Conservation (phyloP, 2,888 invertebrate species). For the Ectobius pallidus region DNA sequence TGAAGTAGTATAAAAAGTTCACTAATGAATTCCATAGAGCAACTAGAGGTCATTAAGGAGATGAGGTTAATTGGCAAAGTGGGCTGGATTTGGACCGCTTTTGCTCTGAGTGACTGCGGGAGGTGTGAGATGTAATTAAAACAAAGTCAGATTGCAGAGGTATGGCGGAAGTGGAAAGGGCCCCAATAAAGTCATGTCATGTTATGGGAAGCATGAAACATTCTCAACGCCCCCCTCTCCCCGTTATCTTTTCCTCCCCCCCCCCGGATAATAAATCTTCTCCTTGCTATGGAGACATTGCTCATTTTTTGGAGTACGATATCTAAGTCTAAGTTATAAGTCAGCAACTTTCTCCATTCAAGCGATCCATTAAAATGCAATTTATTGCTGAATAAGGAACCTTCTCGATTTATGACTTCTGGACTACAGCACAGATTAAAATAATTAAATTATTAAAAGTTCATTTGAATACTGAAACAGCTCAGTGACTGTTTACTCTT, state of each 20-base stretch:
- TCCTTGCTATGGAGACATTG: neutral
- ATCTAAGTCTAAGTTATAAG: neutral
- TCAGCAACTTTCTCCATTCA: neutral
- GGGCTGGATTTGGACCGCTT: neutral
- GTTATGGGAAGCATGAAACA: constrained; percentile 26
- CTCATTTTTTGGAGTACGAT: neutral
- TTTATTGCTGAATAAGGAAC: too few relatives aligned
- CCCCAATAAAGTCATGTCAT: constrained; percentile 17
- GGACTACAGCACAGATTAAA: too few relatives aligned
- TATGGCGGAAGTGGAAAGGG: constrained; percentile 27
- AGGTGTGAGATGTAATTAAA: constrained; percentile 9
- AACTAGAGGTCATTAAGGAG: constrained; percentile 8
- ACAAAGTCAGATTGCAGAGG: constrained; percentile 11
- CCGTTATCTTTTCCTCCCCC: neutral
- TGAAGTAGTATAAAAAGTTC: neutral
- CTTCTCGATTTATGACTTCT: too few relatives aligned
- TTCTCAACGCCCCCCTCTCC: neutral
- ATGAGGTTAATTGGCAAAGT: constrained; percentile 9
- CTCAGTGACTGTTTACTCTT: too few relatives aligned
- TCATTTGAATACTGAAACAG: too few relatives aligned
- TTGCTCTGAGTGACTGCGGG: constrained; percentile 4
- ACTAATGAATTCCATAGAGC: constrained; percentile 6
- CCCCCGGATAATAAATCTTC: neutral
- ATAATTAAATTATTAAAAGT: too few relatives aligned
- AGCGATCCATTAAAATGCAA: too few relatives aligned